phyloP scores from a whole-genome alignment of 2,888 invertebrate genomes.

The Caenorhabditis zanzibari region DNA sequence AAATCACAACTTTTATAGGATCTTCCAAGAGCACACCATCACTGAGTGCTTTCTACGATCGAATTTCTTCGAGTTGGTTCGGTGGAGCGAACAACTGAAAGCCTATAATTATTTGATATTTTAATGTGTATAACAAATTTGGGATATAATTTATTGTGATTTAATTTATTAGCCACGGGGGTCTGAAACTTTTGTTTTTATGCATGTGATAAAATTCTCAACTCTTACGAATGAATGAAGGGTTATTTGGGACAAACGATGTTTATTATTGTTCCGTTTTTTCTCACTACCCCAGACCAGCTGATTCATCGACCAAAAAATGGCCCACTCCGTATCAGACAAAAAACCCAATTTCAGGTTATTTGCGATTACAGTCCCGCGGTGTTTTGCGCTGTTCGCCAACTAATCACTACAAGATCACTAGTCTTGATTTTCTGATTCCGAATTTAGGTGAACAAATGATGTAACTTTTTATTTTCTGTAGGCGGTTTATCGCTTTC shows the following conservation, averaged over 20 bases:
- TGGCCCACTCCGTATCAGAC: constrained; percentile 37
- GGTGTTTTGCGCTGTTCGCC: constrained; percentile 43
- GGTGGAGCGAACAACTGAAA: constrained; percentile 60
- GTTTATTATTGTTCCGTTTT: constrained; percentile 28
- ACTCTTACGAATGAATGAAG: constrained; percentile 2
- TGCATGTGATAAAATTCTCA: not conserved
- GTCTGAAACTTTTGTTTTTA: constrained; percentile 1
- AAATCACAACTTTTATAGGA: not conserved
- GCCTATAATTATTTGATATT: not conserved
- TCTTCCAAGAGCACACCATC: constrained; percentile 64
- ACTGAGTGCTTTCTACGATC: constrained; percentile 71
- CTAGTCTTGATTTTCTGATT: constrained; percentile 40
- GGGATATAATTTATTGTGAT: constrained; percentile 34
- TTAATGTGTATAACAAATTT: constrained; percentile 1
- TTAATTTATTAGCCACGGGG: constrained; percentile 27
- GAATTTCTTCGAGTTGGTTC: constrained; percentile 73
- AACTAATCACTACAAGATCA: constrained; percentile 46
- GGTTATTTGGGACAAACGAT: not conserved
- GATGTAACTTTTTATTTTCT: constrained; percentile 15
- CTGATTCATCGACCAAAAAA: constrained; percentile 58
- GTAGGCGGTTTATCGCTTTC: constrained; percentile 18
- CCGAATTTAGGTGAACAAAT: constrained; percentile 18
- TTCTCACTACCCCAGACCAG: constrained; percentile 1
- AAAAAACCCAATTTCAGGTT: constrained; percentile 55
- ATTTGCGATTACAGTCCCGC: constrained; percentile 43